phyloP scores from a whole-genome alignment of 1,140 invertebrate genomes.

The Drosophila nigrodunni region DNA sequence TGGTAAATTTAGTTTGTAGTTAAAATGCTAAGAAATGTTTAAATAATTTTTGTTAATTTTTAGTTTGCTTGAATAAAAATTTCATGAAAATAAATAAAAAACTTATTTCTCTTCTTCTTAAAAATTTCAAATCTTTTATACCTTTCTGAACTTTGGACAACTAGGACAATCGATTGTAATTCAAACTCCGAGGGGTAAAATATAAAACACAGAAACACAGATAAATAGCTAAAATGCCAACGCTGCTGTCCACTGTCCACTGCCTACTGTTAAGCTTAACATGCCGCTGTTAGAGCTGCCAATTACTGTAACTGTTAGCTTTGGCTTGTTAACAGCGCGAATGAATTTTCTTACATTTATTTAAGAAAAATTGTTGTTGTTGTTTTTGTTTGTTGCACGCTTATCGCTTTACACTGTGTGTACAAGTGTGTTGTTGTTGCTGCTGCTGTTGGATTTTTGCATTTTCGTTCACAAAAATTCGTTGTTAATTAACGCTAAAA shows the following conservation, averaged over 20 bases:
- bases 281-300: not conserved
- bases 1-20: conserved; percentile 35
- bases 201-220: not conserved
- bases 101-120: not conserved
- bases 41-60: conserved; percentile 73
- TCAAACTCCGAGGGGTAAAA: too few relatives aligned
- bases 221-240: not conserved
- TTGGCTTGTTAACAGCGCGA: not conserved
- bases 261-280: not conserved
- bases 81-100: conserved; percentile 27
- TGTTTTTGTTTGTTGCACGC: conserved; percentile 32
- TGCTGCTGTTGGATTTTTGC: conserved; percentile 58
- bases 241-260: not conserved
- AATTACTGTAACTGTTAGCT: not conserved
- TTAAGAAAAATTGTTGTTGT: conserved; percentile 36
- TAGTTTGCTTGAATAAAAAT: conserved; percentile 75
- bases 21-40: conserved; percentile 60
- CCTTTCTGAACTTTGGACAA: too few relatives aligned
- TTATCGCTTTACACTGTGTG: conserved; percentile 74
- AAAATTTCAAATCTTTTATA: too few relatives aligned
- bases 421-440: conserved; percentile 60
- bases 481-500: conserved; percentile 83
- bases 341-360: conserved; percentile 16
- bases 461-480: conserved; percentile 71
- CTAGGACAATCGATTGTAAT: too few relatives aligned